A percentile compares a stretch with the other conserved stretches of the same genome.
Conservation (phyloP, 2,888 invertebrate genomes). For the Dicyrtomina minuta region DNA sequence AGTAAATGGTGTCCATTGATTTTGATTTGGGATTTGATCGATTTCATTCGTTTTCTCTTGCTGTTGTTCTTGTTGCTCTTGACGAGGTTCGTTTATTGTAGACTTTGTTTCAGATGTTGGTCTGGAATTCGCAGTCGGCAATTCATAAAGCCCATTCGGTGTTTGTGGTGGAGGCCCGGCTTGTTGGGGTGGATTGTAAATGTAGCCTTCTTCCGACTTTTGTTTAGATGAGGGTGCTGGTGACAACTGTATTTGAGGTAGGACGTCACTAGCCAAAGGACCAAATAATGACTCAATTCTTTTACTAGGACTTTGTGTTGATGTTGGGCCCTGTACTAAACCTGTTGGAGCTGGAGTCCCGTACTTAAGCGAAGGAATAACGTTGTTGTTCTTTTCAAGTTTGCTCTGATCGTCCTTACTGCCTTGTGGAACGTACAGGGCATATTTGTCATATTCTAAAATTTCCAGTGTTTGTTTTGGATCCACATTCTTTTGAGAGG, state of each 20-base stretch:
- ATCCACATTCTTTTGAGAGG: conserved; percentile 34
- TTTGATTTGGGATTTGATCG: background rate
- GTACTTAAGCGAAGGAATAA: background rate
- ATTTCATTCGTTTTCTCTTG: background rate
- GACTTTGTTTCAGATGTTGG: too few relatives aligned
- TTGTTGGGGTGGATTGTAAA: background rate
- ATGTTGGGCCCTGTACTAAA: conserved; percentile 4
- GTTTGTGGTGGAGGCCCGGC: background rate
- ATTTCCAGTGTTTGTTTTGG: conserved; percentile 35
- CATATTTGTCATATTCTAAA: conserved; percentile 30
- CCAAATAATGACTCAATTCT: conserved; percentile 27
- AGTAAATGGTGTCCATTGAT: too few relatives aligned
- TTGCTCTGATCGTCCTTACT: background rate
- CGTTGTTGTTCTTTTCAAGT: background rate
- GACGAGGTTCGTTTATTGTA: background rate
- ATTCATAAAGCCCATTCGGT: conserved; percentile 24
- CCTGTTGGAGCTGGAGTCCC: conserved; percentile 30
- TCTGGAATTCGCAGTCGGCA: background rate
- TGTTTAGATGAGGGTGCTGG: too few relatives aligned
- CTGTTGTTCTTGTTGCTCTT: background rate
- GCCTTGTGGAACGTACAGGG: conserved; percentile 24
- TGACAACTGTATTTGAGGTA: conserved; percentile 7
- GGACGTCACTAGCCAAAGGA: conserved; percentile 26
- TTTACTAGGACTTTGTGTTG: background rate
- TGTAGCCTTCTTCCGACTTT: background rate